Conservation (phyloP, 2,797 vertebrate genomes). For the Lacerta agilis region DNA sequence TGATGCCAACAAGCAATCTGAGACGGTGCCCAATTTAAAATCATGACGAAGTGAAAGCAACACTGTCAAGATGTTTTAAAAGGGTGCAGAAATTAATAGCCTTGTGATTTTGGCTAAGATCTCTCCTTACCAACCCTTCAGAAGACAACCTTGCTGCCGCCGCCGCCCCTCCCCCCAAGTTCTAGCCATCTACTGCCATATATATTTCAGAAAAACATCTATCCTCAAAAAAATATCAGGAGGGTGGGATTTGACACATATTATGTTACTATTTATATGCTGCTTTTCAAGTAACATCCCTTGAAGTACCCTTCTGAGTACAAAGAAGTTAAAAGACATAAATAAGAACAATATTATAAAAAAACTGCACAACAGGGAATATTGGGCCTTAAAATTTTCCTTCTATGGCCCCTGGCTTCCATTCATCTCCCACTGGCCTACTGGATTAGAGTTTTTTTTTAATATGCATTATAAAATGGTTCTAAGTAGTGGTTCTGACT, state of each 20-base stretch:
- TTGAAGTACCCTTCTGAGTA: background rate
- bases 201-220: no score
- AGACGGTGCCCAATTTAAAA: constrained; percentile 22
- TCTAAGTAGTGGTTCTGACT: no score
- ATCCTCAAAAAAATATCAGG: no score
- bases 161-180: background rate
- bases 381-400: no score
- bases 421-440: no score
- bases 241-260: no score
- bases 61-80: constrained; percentile 20
- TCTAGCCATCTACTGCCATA: background rate
- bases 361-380: no score
- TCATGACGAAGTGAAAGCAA: constrained; percentile 26
- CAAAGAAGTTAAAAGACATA: background rate
- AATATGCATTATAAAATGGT: no score
- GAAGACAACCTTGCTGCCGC: background rate
- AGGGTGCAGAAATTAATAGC: constrained; percentile 10
- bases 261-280: background rate
- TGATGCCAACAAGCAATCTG: constrained; percentile 49
- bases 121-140: background rate
- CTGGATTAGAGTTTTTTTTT: no score
- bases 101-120: constrained; percentile 9
- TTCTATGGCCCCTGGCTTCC: no score
- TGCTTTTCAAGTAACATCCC: background rate
- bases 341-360: background rate